Percentiles rank a stretch among this genome's conserved stretches.
phyloP scores from a whole-genome alignment of 2,888 invertebrate genomes.

The Julus scanicus region DNA sequence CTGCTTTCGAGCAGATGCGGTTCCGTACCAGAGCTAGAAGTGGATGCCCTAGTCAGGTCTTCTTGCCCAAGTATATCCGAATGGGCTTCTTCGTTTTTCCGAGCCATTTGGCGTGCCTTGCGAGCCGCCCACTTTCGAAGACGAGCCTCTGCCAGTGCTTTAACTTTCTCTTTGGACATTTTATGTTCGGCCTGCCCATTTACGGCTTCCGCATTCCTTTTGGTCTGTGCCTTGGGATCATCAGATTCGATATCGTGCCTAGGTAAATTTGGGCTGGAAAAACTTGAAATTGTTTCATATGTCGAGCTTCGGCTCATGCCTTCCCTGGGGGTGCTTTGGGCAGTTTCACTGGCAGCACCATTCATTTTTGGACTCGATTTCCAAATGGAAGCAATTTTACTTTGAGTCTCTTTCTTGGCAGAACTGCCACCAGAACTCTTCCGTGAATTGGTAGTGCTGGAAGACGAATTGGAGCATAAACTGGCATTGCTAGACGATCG shows the following conservation, averaged over 20 bases:
- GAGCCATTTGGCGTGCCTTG: conserved; percentile 46
- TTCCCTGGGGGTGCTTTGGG: conserved; percentile 49
- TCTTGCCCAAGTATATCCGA: not conserved
- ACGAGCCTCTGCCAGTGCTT: conserved; percentile 50
- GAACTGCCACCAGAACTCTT: conserved; percentile 54
- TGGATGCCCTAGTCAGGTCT: not conserved
- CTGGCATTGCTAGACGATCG: conserved; percentile 63
- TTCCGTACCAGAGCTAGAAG: conserved; percentile 11
- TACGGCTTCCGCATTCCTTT: not conserved
- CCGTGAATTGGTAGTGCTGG: conserved; percentile 55
- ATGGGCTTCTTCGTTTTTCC: not conserved
- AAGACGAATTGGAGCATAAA: conserved; percentile 59
- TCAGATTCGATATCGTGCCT: conserved; percentile 44
- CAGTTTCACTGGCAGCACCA: conserved; percentile 12
- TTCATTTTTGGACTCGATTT: conserved; percentile 75
- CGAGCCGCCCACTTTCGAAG: conserved; percentile 50
- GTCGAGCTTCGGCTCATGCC: conserved; percentile 64
- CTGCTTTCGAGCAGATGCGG: conserved; percentile 19
- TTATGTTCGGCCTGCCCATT: not conserved
- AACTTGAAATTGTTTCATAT: conserved; percentile 64
- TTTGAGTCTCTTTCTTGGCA: conserved; percentile 72
- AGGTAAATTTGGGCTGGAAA: conserved; percentile 47
- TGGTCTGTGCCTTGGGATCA: conserved; percentile 53
- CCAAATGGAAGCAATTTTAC: conserved; percentile 84
- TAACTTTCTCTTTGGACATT: conserved; percentile 46